Percentiles rank a stretch among this genome's conserved stretches.
phyloP scores from a whole-genome alignment of 1,140 invertebrate species.

The Heterodera schachtii region DNA sequence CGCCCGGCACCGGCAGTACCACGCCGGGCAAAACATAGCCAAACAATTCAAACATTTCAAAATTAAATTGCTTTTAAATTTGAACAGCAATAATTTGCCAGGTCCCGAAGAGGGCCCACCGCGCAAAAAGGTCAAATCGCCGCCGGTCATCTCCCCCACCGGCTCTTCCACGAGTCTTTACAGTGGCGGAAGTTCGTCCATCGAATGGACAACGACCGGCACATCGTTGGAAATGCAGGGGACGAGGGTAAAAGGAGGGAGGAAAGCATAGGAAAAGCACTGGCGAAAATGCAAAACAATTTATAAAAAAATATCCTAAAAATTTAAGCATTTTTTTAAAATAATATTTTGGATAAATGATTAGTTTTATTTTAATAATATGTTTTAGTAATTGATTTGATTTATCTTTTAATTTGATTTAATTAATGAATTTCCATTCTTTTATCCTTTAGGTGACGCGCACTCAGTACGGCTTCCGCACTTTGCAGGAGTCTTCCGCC shows the following conservation, averaged over 20 bases:
- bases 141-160: conserved; percentile 64
- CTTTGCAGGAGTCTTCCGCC: conserved; percentile 82
- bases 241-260: conserved; percentile 43
- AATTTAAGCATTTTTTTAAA: too few species aligned
- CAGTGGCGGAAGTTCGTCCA: conserved; percentile 59
- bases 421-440: too few species aligned
- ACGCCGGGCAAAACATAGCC: neutral
- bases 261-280: too few species aligned
- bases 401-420: too few species aligned
- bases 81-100: conserved; percentile 40
- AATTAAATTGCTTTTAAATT: too few species aligned
- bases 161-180: conserved; percentile 62
- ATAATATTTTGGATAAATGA: too few species aligned
- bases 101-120: conserved; percentile 66
- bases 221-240: conserved; percentile 66
- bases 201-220: conserved; percentile 65
- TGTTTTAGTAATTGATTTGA: too few species aligned
- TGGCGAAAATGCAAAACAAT: too few species aligned
- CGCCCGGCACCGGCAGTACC: neutral
- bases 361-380: too few species aligned
- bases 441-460: conserved; percentile 45
- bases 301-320: too few species aligned
- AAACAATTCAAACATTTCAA: neutral
- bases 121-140: conserved; percentile 65
- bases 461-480: conserved; percentile 74